Conservation (phyloP, 2,797 vertebrate genomes). For the Arctocebus calabarensis region DNA sequence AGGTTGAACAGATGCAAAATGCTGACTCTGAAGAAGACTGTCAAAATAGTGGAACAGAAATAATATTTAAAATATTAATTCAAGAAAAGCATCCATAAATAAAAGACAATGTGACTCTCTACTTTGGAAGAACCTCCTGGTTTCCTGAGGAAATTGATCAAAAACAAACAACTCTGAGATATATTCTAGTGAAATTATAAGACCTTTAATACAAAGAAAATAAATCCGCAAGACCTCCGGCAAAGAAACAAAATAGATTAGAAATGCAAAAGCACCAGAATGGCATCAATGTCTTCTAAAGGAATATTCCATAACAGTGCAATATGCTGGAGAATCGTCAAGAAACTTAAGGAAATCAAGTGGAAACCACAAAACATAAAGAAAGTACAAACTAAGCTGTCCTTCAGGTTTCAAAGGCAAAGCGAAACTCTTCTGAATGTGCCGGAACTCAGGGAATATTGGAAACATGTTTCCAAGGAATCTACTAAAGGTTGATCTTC, state of each 20-base stretch:
- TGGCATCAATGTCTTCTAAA: background rate
- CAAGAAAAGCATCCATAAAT: background rate
- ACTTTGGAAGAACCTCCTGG: background rate
- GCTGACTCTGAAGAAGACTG: background rate
- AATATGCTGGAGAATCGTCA: background rate
- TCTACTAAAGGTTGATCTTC: background rate
- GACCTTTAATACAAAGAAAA: background rate
- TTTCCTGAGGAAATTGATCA: background rate
- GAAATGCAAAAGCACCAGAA: background rate
- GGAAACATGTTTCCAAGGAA: background rate
- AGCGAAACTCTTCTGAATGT: background rate
- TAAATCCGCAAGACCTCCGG: background rate
- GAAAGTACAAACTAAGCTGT: background rate
- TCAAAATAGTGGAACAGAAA: background rate
- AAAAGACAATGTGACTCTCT: background rate
- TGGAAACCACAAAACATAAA: background rate
- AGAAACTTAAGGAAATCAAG: constrained; percentile 20
- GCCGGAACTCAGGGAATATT: background rate
- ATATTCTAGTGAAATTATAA: background rate
- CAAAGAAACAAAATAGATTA: background rate
- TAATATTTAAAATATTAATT: background rate
- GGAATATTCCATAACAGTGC: no score
- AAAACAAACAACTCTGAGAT: background rate
- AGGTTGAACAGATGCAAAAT: background rate
- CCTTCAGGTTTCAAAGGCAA: background rate